phyloP scores from a whole-genome alignment of 2,113 vertebrate species.

The Hemicordylus capensis region DNA sequence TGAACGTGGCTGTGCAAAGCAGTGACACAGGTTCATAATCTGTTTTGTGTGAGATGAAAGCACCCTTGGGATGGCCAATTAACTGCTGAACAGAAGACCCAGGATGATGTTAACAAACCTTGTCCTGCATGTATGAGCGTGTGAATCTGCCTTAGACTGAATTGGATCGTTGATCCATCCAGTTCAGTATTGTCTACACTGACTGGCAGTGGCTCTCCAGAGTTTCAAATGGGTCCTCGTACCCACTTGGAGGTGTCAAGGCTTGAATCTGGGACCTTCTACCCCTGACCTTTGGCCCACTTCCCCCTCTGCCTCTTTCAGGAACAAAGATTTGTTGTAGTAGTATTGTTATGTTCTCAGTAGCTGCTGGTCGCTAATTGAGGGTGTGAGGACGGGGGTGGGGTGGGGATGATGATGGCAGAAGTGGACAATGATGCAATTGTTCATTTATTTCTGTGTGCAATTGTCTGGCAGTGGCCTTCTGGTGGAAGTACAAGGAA shows the following conservation, averaged over 20 bases:
- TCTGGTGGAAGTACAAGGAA: neutral
- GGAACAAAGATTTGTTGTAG: neutral
- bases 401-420: neutral
- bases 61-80: neutral
- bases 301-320: neutral
- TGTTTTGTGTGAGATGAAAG: neutral
- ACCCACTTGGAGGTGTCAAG: no score
- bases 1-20: neutral
- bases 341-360: neutral
- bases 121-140: no score
- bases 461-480: neutral
- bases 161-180: no score
- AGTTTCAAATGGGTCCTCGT: no score
- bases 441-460: constrained; percentile 4
- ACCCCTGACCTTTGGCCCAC: neutral
- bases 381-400: neutral
- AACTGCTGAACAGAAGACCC: neutral
- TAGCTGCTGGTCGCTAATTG: neutral
- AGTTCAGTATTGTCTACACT: no score
- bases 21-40: neutral
- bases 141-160: no score
- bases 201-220: no score
- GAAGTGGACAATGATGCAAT: neutral
- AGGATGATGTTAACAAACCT: no score
- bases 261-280: no score